Base-by-base conservation (phyloP, 2,888 invertebrate genomes). In the Melinopterus prodromus region DNA sequence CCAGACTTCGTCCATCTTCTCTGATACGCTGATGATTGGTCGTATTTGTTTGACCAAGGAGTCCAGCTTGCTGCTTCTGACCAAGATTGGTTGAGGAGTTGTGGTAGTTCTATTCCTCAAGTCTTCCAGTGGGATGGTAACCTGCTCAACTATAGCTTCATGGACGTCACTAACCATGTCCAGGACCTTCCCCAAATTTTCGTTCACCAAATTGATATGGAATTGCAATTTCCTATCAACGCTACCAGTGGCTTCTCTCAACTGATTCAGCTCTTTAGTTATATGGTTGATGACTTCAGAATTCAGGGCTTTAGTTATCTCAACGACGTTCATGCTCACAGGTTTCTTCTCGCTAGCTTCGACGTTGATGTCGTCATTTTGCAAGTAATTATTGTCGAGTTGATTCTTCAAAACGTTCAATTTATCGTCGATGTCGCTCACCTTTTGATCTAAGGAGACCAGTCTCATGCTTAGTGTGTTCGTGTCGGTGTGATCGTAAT, bases 1-100 rank as follows among this genome's bases (percentile, higher is more conserved):
- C 96, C 96, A 97, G 4, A 97, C 96, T 89, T 97, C 95, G 85
- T 97, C 96, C 96, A 97, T 96, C 89, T 96, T 96, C 87, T 96
- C 96, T 0, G 96, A 95, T 0, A 96, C 96, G 78, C 94, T 94
- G 86, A 96, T 93, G 90, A 96, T 96, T 0, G 97, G 96, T 83
- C 94, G 93, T 87, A 96, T 96, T 89, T 96, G 95, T 86, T 95
- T 94, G 0, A 95, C 95, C 38, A 97, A 91, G 4, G 92, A 93
- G 89, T 97, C 96, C 82, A 96, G 93, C 90, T 96, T 97, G 86
- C 94, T 96, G 14, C 92, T 91, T 85, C 92, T 93, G 6, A 91
- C 85, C 0, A 93, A 92, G 36, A 92, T 88, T n/a, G 91, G 90
- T 0, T 92, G 92, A 71, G 93, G 92, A 77, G 93, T 92, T 0